phyloP scores from a whole-genome alignment of 2,113 vertebrate genomes.

The Anoura caudifer region DNA sequence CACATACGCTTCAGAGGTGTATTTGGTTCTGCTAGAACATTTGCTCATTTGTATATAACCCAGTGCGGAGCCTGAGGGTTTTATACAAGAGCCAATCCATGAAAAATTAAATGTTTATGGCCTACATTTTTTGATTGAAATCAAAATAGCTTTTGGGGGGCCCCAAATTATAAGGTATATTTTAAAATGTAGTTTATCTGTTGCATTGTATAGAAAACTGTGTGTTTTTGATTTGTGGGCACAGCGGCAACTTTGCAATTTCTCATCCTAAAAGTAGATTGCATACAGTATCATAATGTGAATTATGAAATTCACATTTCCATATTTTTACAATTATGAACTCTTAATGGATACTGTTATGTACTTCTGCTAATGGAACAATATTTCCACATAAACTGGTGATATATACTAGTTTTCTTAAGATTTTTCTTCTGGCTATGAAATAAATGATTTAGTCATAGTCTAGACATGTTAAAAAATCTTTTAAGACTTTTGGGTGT shows the following conservation, averaged over 20 bases:
- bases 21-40: conserved; percentile 9
- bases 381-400: conserved; percentile 12
- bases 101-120: conserved; percentile 4
- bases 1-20: background rate
- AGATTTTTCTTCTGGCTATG: conserved; percentile 30
- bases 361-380: conserved; percentile 8
- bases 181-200: background rate
- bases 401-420: background rate
- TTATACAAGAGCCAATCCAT: conserved; percentile 2
- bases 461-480: conserved; percentile 35
- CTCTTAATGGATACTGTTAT: background rate
- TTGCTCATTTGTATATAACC: conserved; percentile 34
- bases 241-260: background rate
- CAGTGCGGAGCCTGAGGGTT: background rate
- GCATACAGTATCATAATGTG: background rate
- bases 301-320: conserved; percentile 39
- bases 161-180: background rate
- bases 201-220: background rate
- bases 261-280: conserved; percentile 39
- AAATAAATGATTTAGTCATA: conserved; percentile 49
- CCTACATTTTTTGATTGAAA: background rate
- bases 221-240: conserved; percentile 40
- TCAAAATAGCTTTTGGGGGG: conserved; percentile 6
- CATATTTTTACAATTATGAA: conserved; percentile 43
- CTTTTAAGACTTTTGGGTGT: background rate